Percentiles rank a stretch among this genome's conserved stretches.
These are phyloP conservation scores for Phyllotis vaccarum DNA, from an alignment of 2,797 vertebrate genomes.

Conservation along the genomic window DNA sequence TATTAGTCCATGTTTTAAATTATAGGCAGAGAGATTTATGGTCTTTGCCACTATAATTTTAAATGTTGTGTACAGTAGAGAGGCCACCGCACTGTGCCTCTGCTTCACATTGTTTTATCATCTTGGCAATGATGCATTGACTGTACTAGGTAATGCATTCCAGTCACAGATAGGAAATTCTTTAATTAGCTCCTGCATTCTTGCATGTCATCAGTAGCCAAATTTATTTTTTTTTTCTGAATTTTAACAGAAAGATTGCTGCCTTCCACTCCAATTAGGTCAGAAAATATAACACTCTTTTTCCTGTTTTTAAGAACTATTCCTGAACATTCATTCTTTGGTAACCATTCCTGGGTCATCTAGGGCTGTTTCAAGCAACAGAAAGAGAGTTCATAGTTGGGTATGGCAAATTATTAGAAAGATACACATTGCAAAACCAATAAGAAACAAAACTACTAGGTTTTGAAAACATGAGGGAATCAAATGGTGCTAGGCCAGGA, in stretches of 20 bases:
- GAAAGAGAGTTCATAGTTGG: background rate
- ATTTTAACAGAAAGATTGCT: slow-evolving; percentile 28
- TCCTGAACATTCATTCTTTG: background rate
- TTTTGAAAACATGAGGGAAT: background rate
- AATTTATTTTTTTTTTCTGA: background rate
- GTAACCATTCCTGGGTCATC: background rate
- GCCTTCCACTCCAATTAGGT: background rate
- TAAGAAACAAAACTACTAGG: no score
- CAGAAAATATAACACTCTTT: background rate
- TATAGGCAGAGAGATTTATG: background rate
- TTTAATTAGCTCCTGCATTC: slow-evolving; percentile 37
- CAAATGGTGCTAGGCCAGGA: background rate
- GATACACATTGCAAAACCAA: slow-evolving; percentile 7
- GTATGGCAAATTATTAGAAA: background rate
- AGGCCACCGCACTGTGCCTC: background rate
- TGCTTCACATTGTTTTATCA: background rate
- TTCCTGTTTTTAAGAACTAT: background rate
- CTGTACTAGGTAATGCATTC: background rate
- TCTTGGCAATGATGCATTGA: background rate
- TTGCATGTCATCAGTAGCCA: background rate
- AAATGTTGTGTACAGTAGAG: background rate
- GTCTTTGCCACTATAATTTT: background rate
- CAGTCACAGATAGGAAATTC: background rate
- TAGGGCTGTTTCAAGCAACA: background rate
- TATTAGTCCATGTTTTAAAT: background rate